Conservation (phyloP, 2,888 invertebrate species). For the Drosophila mercatorum region DNA sequence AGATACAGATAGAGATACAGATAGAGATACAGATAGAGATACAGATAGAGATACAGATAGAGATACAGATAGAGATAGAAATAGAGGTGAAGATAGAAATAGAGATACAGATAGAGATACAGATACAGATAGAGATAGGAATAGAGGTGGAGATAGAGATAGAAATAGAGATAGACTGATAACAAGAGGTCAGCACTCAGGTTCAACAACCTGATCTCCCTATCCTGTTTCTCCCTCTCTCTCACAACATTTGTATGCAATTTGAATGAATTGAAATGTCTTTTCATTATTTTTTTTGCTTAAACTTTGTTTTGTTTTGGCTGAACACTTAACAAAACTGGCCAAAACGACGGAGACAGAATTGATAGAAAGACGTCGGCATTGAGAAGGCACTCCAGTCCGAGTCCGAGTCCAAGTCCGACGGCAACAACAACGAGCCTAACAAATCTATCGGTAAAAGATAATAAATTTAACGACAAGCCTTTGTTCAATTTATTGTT, state of each 20-base stretch:
- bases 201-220: slow-evolving; percentile 64
- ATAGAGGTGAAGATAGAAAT: too few relatives aligned
- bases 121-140: too few relatives aligned
- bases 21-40: too few relatives aligned
- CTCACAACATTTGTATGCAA: slow-evolving; percentile 56
- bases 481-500: slow-evolving; percentile 72
- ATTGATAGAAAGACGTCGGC: slow-evolving; percentile 35
- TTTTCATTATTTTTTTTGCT: not conserved
- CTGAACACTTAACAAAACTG: slow-evolving; percentile 35
- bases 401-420: slow-evolving; percentile 2
- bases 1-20: too few relatives aligned
- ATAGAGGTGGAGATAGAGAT: not conserved
- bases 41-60: too few relatives aligned
- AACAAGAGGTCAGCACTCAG: not conserved
- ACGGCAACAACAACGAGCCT: not conserved
- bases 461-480: slow-evolving; percentile 72
- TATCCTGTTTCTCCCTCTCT: not conserved
- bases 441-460: slow-evolving; percentile 70
- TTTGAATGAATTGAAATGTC: slow-evolving; percentile 45
- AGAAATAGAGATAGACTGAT: not conserved
- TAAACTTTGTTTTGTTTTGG: slow-evolving; percentile 3
- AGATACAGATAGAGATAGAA: too few relatives aligned
- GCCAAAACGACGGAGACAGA: slow-evolving; percentile 12
- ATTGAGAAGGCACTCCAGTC: slow-evolving; percentile 43
- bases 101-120: too few relatives aligned